Evolutionary conservation across 2,888 invertebrate species (phyloP), one percentile per base, ranked within the genome.

Genomic region (Agrochola lota): DNA sequence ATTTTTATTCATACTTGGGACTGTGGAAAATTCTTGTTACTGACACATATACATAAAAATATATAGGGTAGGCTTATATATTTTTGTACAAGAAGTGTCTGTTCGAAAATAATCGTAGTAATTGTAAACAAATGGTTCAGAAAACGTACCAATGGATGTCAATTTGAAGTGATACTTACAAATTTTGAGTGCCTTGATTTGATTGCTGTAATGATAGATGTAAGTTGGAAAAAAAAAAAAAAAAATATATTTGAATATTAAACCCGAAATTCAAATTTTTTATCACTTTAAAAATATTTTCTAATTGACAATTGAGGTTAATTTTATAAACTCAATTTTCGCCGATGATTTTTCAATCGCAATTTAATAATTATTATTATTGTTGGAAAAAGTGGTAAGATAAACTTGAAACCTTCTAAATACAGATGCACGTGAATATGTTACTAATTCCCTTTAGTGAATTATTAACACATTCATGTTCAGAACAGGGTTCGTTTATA

Each of bases 1-100:
- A 66, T 75, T 80, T 84, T 69, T 80, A 73, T 74, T 85, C 82
- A 76, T 74, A 62, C 59, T 72, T 74, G n/a, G 62, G 63, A 66
- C n/a, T 85, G 60, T 60, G 30, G 30, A 40, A 59, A 35, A 49
- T 63, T 63, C 35, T 67, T 74, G 67, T 60, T 43, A 52, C 68
- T 74, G 68, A 69, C 55, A 71, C 20, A n/a, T 60, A 49, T n/a
- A n/a, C n/a, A n/a, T 71, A 57, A 62, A 70, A 15, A 35, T n/a
- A 57, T 43, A 8, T 57, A 55, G 17, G 7, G n/a, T 74, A 62
- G 35, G n/a, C 20, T 64, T 17, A 57, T 30, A 30, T 73, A 57
- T 30, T 55, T 12, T 17, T 67, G 46, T 43, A 8, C 11, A 55
- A 35, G 60, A 77, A 59, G 59, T n/a, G 59, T 59, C 30, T 30